Evolutionary conservation across 2,888 invertebrate genomes (phyloP), one percentile per base, ranked within the genome.

Genomic region (Auanema freiburgensis): DNA sequence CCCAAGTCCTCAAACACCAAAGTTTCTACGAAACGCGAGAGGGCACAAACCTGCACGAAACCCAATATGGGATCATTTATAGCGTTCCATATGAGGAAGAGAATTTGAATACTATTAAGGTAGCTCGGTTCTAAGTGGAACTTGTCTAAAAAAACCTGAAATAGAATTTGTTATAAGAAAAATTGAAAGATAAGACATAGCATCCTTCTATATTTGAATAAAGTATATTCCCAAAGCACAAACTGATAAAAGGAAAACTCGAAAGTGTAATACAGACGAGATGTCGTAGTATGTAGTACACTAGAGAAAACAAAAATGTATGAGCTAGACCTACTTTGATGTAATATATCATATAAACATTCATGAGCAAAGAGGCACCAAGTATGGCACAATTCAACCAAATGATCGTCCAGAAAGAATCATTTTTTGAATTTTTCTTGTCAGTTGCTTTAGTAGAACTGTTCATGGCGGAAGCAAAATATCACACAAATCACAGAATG

Each of bases 31-130:
- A 0, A 18, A 51, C 8, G 23, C 33, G 11, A n/a, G 8, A 18
- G n/a, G n/a, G n/a, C 10, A 25, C 16, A 0, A 46, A 73, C 75
- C 68, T 76, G 76, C 58, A 74, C 63, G 51, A 72, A 76, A 4
- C 76, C 76, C 71, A 76, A 63, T 55, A 76, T 59, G 18, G 76
- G 76, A 58, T 76, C 76, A 54, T 76, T 76, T 21, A 76, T 60
- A 14, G 74, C 76, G 44, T 76, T 76, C 75, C 76, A 76, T 12
- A 76, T 66, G 23, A 76, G 59, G 54, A 72, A 76, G 2, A 72
- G 57, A 11, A 68, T 64, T 57, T 76, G 76, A 10, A 76, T 71
- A 14, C 70, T 51, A 57, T 65, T 69, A 21, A 76, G 63, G 50
- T 67, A 69, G 44, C 57, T 56, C 0, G 71, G 54, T 0, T 71